A percentile compares a stretch with the other conserved stretches of the same genome.
These are phyloP conservation scores for Pantelozetes paolii DNA, from an alignment of 2,888 invertebrate genomes.

Conservation along the genomic window DNA sequence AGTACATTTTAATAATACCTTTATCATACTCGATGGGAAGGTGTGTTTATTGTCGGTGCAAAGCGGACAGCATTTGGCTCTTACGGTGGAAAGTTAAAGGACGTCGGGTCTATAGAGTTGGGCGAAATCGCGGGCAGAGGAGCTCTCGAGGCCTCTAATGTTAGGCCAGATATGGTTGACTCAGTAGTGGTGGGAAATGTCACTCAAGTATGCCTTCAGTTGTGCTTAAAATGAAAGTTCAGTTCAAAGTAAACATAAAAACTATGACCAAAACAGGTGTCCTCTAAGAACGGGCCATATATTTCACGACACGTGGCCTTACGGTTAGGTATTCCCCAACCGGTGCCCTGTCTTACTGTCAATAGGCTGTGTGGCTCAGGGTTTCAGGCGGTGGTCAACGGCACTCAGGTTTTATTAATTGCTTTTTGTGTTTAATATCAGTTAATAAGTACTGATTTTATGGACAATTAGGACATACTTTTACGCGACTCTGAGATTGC, in stretches of 20 bases:
- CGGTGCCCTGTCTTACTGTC: constrained; percentile 76
- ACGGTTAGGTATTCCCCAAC: constrained; percentile 75
- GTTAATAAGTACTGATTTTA: too few species aligned
- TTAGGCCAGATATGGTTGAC: constrained; percentile 81
- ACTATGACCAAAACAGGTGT: neutral
- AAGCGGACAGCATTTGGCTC: constrained; percentile 95
- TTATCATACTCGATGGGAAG: constrained; percentile 55
- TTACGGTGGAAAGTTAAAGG: constrained; percentile 66
- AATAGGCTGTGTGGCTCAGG: constrained; percentile 96
- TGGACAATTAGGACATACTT: constrained; percentile 82
- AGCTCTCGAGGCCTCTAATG: constrained; percentile 69
- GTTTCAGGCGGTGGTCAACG: constrained; percentile 88
- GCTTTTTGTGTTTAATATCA: too few species aligned
- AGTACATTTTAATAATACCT: neutral
- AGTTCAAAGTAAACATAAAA: neutral
- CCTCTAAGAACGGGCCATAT: constrained; percentile 64
- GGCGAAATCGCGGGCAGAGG: constrained; percentile 75
- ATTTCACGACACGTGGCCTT: constrained; percentile 82
- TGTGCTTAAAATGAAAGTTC: neutral
- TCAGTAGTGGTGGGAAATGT: constrained; percentile 87
- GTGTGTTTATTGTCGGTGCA: constrained; percentile 86
- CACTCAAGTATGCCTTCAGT: constrained; percentile 60
- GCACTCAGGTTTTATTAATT: constrained; percentile 61
- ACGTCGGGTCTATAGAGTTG: constrained; percentile 60
- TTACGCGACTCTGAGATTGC: constrained; percentile 78